Percentiles rank a stretch among this genome's conserved stretches.
Evolutionary conservation across 2,113 vertebrate species (phyloP).

Genomic region (Elachura formosa): DNA sequence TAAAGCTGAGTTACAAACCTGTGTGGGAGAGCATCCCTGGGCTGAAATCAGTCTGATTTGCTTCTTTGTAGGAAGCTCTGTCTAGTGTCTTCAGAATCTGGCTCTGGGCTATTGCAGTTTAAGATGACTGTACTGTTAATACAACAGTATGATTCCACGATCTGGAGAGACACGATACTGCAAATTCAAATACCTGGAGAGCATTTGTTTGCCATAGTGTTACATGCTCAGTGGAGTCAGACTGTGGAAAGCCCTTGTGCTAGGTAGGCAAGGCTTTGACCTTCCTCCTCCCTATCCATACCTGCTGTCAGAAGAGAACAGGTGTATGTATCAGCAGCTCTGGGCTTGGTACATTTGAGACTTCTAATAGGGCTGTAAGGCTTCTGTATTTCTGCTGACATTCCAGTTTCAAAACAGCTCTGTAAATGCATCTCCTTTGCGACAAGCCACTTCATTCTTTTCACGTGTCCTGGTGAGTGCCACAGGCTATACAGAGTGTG

Average conservation of each 20-base stretch:
- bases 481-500: background rate
- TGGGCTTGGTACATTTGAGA: background rate
- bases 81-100: background rate
- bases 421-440: background rate
- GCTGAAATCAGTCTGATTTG: background rate
- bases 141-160: accelerated
- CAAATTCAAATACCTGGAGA: background rate
- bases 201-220: background rate
- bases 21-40: background rate
- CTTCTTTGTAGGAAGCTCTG: background rate
- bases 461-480: background rate
- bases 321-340: background rate
- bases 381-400: background rate
- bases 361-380: background rate
- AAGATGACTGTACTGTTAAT: background rate
- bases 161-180: accelerated
- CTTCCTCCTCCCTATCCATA: background rate
- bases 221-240: accelerated
- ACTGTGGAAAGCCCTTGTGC: background rate
- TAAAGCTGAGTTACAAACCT: background rate
- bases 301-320: background rate
- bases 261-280: background rate
- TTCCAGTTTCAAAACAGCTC: background rate
- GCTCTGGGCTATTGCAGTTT: background rate
- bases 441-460: background rate